A percentile compares a stretch with the other conserved stretches of the same genome.
Conservation (phyloP, 2,113 vertebrate species). For the Salvelinus namaycush region DNA sequence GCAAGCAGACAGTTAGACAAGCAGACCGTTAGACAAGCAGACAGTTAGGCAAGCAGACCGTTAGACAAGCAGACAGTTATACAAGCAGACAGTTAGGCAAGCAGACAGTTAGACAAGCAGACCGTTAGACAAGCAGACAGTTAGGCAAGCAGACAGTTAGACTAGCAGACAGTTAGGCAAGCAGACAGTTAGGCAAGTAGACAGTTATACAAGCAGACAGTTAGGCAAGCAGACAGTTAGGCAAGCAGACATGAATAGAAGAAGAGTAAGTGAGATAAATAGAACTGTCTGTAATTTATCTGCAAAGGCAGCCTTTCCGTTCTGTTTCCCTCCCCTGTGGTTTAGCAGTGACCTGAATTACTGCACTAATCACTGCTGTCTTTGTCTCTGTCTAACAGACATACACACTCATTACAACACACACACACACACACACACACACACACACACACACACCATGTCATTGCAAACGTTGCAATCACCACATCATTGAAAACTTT, state of each 20-base stretch:
- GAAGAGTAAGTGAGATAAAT: neutral
- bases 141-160: neutral
- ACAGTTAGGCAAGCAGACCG: constrained; percentile 8
- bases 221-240: constrained; percentile 7
- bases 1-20: neutral
- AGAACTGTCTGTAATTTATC: neutral
- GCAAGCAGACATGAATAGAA: constrained; percentile 7
- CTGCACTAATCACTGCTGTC: constrained; percentile 7
- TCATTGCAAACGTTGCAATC: neutral
- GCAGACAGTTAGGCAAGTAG: neutral
- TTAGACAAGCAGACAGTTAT: constrained; percentile 7
- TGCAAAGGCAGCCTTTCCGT: constrained; percentile 16
- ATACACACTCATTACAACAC: neutral
- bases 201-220: constrained; percentile 1
- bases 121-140: constrained; percentile 6
- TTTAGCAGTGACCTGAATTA: constrained; percentile 41
- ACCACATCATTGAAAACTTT: too few species aligned
- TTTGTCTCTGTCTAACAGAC: neutral
- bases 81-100: neutral
- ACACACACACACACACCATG: neutral
- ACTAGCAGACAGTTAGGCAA: neutral
- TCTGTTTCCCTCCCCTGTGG: constrained; percentile 15
- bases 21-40: constrained; percentile 12
- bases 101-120: constrained; percentile 12
- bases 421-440: neutral